phyloP scores from a whole-genome alignment of 2,113 vertebrate genomes.

The Myrmecobius fasciatus region DNA sequence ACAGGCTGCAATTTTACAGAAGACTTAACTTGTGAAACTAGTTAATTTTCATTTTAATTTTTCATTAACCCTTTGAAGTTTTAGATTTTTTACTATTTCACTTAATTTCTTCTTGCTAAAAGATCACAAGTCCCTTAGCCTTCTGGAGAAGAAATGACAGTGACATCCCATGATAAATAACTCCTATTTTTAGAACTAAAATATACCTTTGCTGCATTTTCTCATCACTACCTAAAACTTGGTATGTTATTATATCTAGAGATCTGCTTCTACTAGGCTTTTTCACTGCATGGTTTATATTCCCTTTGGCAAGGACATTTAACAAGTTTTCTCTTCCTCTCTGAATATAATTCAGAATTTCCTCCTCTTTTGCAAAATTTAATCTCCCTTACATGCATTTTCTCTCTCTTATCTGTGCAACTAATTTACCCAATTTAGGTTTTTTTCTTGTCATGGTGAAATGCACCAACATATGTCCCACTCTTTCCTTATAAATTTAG shows the following conservation, averaged over 20 bases:
- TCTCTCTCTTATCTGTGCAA: background rate
- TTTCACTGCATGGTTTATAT: background rate
- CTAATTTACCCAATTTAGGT: background rate
- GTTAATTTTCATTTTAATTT: conserved; percentile 27
- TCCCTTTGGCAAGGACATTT: background rate
- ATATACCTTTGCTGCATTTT: conserved; percentile 10
- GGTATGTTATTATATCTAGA: background rate
- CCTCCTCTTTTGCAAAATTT: background rate
- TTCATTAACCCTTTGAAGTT: conserved; percentile 34
- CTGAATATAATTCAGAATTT: background rate
- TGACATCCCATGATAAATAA: background rate
- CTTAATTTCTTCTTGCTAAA: conserved; percentile 5
- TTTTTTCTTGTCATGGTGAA: background rate
- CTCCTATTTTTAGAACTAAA: conserved; percentile 19
- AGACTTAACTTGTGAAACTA: background rate
- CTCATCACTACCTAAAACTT: background rate
- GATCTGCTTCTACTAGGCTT: background rate
- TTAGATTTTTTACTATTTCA: background rate
- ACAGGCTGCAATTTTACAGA: conserved; percentile 16
- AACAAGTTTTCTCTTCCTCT: background rate
- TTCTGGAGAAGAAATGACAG: background rate
- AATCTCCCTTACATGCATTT: background rate
- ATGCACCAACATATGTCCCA: background rate
- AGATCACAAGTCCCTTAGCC: background rate
- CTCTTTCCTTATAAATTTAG: background rate